Percentiles rank a stretch among this genome's conserved stretches.
phyloP scores from a whole-genome alignment of 2,888 invertebrate species.

The Caenorhabditis panamensis region DNA sequence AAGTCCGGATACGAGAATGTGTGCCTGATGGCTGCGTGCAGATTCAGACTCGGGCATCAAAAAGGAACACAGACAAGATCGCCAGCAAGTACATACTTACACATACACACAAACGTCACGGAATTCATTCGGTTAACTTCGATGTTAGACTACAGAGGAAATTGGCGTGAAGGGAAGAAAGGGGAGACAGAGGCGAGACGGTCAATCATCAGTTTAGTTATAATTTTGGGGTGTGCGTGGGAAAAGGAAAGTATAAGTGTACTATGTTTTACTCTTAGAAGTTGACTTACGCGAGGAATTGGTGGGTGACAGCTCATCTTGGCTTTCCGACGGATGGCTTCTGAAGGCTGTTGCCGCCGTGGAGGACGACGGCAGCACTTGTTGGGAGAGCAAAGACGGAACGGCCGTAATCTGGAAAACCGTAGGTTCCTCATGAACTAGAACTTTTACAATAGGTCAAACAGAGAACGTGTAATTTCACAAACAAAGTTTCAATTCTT shows the following conservation, averaged over 20 bases:
- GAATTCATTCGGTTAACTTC: background rate
- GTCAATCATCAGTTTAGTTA: conserved; percentile 35
- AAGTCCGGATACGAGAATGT: conserved; percentile 54
- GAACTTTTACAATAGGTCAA: background rate
- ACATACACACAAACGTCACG: background rate
- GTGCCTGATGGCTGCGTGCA: conserved; percentile 7
- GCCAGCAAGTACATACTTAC: background rate
- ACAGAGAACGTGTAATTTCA: too few relatives aligned
- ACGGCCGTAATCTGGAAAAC: conserved; percentile 55
- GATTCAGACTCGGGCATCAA: background rate
- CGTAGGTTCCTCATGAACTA: background rate
- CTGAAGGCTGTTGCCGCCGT: conserved; percentile 54
- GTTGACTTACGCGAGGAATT: conserved; percentile 51
- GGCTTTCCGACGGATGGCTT: conserved; percentile 54
- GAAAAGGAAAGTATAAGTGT: conserved; percentile 13
- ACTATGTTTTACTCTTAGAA: conserved; percentile 12
- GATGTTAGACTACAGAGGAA: background rate
- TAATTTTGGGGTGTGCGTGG: conserved; percentile 27
- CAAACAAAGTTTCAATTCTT: background rate
- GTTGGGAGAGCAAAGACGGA: conserved; percentile 49
- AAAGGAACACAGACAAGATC: conserved; percentile 21
- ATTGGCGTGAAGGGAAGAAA: background rate
- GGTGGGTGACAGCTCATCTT: conserved; percentile 58
- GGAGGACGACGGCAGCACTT: conserved; percentile 44
- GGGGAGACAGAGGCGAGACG: background rate